phyloP scores from a whole-genome alignment of 1,140 invertebrate species.

The Leptoteleia sp. region DNA sequence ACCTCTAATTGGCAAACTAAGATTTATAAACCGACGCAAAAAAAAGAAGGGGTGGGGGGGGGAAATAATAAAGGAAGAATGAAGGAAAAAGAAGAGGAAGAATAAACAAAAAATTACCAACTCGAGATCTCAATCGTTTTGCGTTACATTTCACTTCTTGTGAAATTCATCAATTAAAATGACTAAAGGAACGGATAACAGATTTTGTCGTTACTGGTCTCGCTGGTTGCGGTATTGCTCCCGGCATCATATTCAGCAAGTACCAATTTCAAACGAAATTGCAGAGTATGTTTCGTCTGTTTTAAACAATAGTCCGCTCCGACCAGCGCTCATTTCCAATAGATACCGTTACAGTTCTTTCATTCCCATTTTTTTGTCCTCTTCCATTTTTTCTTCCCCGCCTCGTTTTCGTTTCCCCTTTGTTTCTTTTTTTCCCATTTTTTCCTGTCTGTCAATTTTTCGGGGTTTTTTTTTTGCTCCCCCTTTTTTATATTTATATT shows the following conservation, averaged over 20 bases:
- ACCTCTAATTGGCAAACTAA: conserved; percentile 41
- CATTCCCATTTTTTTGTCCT: too few species aligned
- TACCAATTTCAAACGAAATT: conserved; percentile 41
- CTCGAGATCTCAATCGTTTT: conserved; percentile 28
- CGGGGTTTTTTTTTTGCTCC: too few species aligned
- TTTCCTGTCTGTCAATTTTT: too few species aligned
- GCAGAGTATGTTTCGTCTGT: not conserved
- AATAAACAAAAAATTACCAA: too few species aligned
- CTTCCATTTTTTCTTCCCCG: too few species aligned
- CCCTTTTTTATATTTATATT: not conserved
- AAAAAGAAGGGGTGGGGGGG: too few species aligned
- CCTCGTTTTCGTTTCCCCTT: too few species aligned
- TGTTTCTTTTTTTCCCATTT: too few species aligned
- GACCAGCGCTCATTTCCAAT: conserved; percentile 8
- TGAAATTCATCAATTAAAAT: conserved; percentile 39
- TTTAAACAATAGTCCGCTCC: conserved; percentile 5
- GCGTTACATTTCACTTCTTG: conserved; percentile 22
- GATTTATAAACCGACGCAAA: conserved; percentile 36
- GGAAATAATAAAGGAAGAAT: too few species aligned
- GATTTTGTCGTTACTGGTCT: conserved; percentile 33
- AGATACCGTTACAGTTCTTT: conserved; percentile 15
- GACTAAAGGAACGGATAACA: conserved; percentile 43
- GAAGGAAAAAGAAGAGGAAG: too few species aligned
- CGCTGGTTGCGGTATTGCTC: conserved; percentile 23
- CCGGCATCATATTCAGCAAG: conserved; percentile 31